Conservation (phyloP, 2,113 vertebrate genomes). For the Aix galericulata region DNA sequence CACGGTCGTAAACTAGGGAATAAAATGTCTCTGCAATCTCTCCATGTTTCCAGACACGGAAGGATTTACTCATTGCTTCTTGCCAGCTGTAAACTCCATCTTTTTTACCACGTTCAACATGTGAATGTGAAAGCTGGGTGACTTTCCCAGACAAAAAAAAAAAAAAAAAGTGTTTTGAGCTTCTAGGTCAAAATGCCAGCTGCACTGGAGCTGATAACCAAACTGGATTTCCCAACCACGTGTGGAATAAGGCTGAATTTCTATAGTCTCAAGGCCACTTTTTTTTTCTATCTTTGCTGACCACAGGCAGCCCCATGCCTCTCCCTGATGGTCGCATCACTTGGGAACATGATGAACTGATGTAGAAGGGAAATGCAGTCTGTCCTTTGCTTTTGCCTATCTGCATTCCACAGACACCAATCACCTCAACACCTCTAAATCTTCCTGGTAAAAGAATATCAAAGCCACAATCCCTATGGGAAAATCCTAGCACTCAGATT, state of each 20-base stretch:
- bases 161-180: neutral
- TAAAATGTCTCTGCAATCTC: neutral
- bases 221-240: neutral
- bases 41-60: neutral
- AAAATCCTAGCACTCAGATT: neutral
- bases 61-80: neutral
- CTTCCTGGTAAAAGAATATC: neutral
- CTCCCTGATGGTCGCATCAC: fast-evolving
- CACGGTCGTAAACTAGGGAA: neutral
- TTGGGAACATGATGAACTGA: neutral
- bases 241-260: neutral
- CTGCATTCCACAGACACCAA: neutral
- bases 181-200: neutral
- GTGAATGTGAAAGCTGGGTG: neutral
- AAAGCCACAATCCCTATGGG: neutral
- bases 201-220: neutral
- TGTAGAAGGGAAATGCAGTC: neutral
- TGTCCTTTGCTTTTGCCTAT: neutral
- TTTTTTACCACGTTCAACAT: fast-evolving
- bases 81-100: neutral
- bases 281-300: neutral
- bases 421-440: neutral
- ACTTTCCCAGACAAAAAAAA: neutral
- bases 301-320: neutral
- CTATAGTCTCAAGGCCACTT: neutral